Conservation (phyloP, 2,797 vertebrate species). For the Paedocypris micromegethes region DNA sequence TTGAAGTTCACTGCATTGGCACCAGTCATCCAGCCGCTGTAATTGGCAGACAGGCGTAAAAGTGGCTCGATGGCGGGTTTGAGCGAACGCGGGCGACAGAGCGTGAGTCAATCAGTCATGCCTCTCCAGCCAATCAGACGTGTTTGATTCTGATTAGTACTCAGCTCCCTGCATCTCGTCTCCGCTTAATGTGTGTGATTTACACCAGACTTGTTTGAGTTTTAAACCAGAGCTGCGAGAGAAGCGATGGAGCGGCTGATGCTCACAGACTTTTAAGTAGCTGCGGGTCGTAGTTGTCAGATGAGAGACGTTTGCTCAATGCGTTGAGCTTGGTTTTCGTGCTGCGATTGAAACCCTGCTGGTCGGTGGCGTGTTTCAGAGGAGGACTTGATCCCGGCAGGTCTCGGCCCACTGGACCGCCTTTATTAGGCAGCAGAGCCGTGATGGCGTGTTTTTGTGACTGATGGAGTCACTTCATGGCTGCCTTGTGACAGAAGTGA, state of each 20-base stretch:
- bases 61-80: conserved; percentile 42
- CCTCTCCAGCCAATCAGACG: conserved; percentile 55
- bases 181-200: conserved; percentile 45
- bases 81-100: conserved; percentile 45
- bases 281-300: conserved; percentile 12
- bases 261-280: conserved; percentile 19
- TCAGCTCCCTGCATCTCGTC: conserved; percentile 46
- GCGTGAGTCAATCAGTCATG: conserved; percentile 55
- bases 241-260: conserved; percentile 23
- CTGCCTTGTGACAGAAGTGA: conserved; percentile 38
- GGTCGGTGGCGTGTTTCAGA: conserved; percentile 9
- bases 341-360: conserved; percentile 12
- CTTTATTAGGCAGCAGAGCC: conserved; percentile 38
- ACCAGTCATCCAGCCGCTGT: conserved; percentile 45
- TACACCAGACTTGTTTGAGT: conserved; percentile 36
- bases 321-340: conserved; percentile 9
- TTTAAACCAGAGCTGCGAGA: conserved; percentile 33
- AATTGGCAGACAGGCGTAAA: conserved; percentile 54
- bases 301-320: not conserved
- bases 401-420: conserved; percentile 19
- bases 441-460: conserved; percentile 37
- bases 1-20: conserved; percentile 45
- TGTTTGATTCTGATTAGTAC: conserved; percentile 52
- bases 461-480: conserved; percentile 40
- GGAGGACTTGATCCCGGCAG: conserved; percentile 10